phyloP scores from a whole-genome alignment of 2,888 invertebrate genomes.

The Ornithoptera alexandrae region DNA sequence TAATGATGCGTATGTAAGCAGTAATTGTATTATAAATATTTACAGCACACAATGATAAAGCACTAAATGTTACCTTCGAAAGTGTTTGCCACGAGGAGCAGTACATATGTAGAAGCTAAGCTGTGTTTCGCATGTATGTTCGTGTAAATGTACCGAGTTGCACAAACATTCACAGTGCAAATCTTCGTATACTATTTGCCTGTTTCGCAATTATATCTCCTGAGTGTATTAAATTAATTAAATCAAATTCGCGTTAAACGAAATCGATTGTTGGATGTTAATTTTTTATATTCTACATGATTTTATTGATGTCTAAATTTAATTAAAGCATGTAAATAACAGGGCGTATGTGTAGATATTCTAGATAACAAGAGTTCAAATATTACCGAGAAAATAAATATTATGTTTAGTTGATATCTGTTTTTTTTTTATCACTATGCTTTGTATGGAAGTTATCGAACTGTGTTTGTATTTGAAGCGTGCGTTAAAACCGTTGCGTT shows the following conservation, averaged over 20 bases:
- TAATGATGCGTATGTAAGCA: slow-evolving; percentile 28
- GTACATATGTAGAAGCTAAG: slow-evolving; percentile 32
- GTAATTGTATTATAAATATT: slow-evolving; percentile 20
- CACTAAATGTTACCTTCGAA: slow-evolving; percentile 30
- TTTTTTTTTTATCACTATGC: slow-evolving; percentile 34
- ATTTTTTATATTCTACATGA: slow-evolving; percentile 70
- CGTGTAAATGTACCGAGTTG: too few species aligned
- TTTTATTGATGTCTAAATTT: slow-evolving; percentile 62
- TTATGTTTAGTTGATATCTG: slow-evolving; percentile 72
- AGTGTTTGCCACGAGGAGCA: slow-evolving; percentile 1
- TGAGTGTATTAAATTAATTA: slow-evolving; percentile 66
- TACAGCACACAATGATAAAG: slow-evolving; percentile 26
- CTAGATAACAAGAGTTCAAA: slow-evolving; percentile 77
- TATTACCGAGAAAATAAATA: slow-evolving; percentile 76
- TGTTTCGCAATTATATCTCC: slow-evolving; percentile 42
- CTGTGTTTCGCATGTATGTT: too few species aligned
- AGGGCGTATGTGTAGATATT: slow-evolving; percentile 74
- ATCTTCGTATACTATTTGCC: slow-evolving; percentile 48
- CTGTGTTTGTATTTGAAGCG: too few species aligned
- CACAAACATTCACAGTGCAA: slow-evolving; percentile 43
- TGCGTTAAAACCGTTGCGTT: too few species aligned
- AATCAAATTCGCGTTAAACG: slow-evolving; percentile 56
- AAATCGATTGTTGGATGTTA: slow-evolving; percentile 67
- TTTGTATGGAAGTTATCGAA: too few species aligned
- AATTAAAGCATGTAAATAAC: slow-evolving; percentile 67